Evolutionary conservation across 2,888 invertebrate species (phyloP), one percentile per base, ranked within the genome.

Genomic region (Diachrysia chrysitis): DNA sequence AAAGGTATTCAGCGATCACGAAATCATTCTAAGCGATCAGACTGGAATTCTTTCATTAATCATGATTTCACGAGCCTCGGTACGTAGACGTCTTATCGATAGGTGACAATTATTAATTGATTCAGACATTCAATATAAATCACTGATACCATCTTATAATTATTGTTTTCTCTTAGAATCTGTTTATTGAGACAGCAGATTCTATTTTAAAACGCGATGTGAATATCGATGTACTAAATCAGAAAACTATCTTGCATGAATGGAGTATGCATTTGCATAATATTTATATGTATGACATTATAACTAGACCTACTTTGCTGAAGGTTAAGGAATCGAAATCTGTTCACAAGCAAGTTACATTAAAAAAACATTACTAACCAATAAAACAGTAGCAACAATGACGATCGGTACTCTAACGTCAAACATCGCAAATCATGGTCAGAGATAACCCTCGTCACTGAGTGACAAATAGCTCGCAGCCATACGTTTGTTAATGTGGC

Each of bases 371-470:
- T n/a, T n/a, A n/a, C n/a, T n/a, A n/a, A n/a, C n/a, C n/a, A n/a
- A n/a, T n/a, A n/a, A n/a, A n/a, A n/a, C n/a, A n/a, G n/a, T n/a
- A n/a, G 2, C 57, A 48, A n/a, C 23, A 58, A 63, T 54, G 51
- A 74, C 67, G 58, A 63, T 12, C 1, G 12, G 4, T 65, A 61
- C 66, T 32, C 63, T 17, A 58, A 21, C 46, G 37, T 56, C 66
- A 66, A 66, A 60, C 51, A 71, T 62, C 56, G 51, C 59, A 58
- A n/a, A 58, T 71, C 60, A 68, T 60, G 63, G 60, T 51, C 32
- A 54, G 29, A 66, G 71, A 79, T 71, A 81, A 55, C 71, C 66
- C 67, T 67, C 71, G 64, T 76, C 58, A 32, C 10, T 6, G 51
- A 29, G 48, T 78, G 69, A 76, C 73, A 78, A 69, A 71, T 71